These are phyloP conservation scores for Stictocephala bisonia DNA, from an alignment of 2,888 invertebrate genomes.

Conservation along the genomic window DNA sequence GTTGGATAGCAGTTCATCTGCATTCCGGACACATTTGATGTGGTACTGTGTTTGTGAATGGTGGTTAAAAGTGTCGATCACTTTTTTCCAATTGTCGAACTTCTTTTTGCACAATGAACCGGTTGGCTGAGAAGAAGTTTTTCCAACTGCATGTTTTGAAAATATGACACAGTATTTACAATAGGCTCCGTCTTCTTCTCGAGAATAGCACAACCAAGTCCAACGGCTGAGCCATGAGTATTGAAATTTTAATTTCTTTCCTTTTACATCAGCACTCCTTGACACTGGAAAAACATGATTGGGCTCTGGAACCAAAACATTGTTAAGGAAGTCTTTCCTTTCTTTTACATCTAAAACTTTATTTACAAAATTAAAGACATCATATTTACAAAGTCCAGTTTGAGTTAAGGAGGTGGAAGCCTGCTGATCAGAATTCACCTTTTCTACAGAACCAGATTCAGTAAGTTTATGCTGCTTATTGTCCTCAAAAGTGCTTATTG, in stretches of 20 bases:
- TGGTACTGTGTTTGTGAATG: slow-evolving; percentile 15
- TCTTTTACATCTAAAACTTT: background rate
- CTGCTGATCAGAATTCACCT: background rate
- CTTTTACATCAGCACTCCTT: background rate
- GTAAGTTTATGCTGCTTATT: background rate
- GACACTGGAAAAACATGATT: background rate
- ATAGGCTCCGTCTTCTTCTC: slow-evolving; percentile 22
- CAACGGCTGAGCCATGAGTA: slow-evolving; percentile 6
- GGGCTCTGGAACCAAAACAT: background rate
- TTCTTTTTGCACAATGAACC: slow-evolving; percentile 22
- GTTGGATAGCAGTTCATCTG: background rate
- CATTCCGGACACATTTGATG: background rate
- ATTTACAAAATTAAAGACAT: background rate
- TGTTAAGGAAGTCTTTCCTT: no score
- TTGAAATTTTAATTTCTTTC: slow-evolving; percentile 24
- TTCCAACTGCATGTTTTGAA: slow-evolving; percentile 10
- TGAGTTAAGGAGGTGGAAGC: background rate
- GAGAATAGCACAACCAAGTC: slow-evolving; percentile 30
- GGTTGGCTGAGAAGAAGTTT: background rate
- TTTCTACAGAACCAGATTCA: background rate
- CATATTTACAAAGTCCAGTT: background rate
- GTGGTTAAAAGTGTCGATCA: background rate
- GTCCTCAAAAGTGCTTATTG: slow-evolving; percentile 1
- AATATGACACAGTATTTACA: slow-evolving; percentile 35
- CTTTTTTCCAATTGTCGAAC: slow-evolving; percentile 18